Evolutionary conservation across 2,797 vertebrate species (phyloP), one percentile per base, ranked within the genome.

Genomic region (Urocyon cinereoargenteus): DNA sequence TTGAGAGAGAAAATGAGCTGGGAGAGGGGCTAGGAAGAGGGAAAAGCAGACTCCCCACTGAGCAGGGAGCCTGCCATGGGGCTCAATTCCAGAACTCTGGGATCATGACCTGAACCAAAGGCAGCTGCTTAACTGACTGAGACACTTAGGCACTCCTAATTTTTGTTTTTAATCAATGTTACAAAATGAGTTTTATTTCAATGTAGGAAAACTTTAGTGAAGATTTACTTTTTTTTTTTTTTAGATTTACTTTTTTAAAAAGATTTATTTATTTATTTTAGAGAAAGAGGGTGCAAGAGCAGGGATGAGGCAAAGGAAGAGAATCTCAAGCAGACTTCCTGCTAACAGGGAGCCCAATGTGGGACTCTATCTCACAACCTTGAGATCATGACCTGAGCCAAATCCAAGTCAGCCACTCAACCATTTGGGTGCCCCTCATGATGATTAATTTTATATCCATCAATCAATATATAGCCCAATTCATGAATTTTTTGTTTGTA

Each of bases 371-470:
- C 66, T 34, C 66, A 68, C 66, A 34, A 34, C 66, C n/a, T 9
- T 68, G 66, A 34, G 18, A 68, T 34, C 66, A 68, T 1, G 8
- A 68, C 18, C 66, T 19, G 18, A 68, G n/a, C 34, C 4, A 10
- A 34, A 68, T 34, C n/a, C 66, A 34, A 11, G n/a, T 66, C 3
- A 3, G 7, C 15, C n/a, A 8, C 7, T 68, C 64, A 64, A 64
- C n/a, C 18, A 21, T 19, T 14, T 18, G 11, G 66, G 66, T 8
- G 11, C n/a, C 18, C 10, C 66, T 51, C 24, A 11, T 72, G 36
- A 91, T 91, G 19, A 82, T 66, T 36, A 57, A 90, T 91, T 95
- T 95, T 85, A 53, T 88, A 73, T 34, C 11, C 51, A 59, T 64
- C 28, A 21, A 36, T 81, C n/a, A n/a, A 64, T 49, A 73, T 81